Evolutionary conservation across 2,797 vertebrate genomes (phyloP).

Genomic region (Sarcoramphus papa): DNA sequence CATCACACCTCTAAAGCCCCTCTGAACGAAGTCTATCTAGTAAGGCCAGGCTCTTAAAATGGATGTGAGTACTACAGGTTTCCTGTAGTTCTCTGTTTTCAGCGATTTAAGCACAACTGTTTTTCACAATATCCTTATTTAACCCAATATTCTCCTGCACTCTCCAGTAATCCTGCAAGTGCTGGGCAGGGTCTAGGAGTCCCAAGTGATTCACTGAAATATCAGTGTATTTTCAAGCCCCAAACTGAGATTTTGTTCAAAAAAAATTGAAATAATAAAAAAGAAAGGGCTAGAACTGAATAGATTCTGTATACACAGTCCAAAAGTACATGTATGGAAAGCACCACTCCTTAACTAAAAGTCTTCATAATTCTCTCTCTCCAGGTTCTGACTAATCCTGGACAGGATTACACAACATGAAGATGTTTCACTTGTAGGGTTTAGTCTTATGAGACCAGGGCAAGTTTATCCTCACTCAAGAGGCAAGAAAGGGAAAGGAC

Average conservation of each 20-base stretch:
- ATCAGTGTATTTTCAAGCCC: not conserved
- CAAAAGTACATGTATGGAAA: not conserved
- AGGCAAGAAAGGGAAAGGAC: not conserved
- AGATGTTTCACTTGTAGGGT: not conserved
- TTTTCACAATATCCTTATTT: not conserved
- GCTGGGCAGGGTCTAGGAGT: not conserved
- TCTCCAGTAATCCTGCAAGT: not conserved
- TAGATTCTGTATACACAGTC: not conserved
- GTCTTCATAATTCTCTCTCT: not conserved
- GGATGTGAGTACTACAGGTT: not conserved
- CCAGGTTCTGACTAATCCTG: not conserved
- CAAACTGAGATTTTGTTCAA: not conserved
- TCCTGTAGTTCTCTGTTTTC: not conserved
- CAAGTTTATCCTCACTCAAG: not conserved
- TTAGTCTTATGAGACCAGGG: not conserved
- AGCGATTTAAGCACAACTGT: not conserved
- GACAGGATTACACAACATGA: not conserved
- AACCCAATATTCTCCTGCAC: not conserved
- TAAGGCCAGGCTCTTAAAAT: not conserved
- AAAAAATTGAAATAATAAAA: not conserved
- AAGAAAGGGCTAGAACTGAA: not conserved
- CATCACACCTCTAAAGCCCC: not conserved
- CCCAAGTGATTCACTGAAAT: not conserved
- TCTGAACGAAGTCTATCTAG: not conserved
- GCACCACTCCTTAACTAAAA: not conserved